Base-by-base conservation (phyloP, 2,113 vertebrate species). In the Chrysemys picta region DNA sequence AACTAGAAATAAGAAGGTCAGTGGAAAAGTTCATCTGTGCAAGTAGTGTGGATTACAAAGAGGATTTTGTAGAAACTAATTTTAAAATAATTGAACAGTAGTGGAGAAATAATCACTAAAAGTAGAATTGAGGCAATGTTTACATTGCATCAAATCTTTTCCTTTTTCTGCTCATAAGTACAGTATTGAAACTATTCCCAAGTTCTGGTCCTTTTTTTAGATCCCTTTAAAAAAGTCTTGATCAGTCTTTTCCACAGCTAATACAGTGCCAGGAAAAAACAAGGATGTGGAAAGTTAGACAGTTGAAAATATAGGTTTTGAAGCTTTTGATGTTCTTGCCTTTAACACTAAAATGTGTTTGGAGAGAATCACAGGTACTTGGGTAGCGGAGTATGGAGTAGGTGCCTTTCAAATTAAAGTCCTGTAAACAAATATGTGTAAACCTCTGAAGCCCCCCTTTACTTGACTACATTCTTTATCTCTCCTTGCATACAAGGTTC, bases 201-300 rank as follows among this genome's bases (percentile, higher is more conserved):
- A 82, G 75, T 87, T 94, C 85, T 85, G 2, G 14, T 89, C 87
- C 57, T 89, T 56, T 96, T 96, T 96, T 94, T 95, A 96, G 92
- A 96, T 89, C 93, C 94, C 75, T 97, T 88, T 91, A 90, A 89
- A 94, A 72, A 89, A 62, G 90, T 82, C 45, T 81, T 52, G 16
- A 1, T 14, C 8, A 85, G 84, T 62, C 92, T 93, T 96, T 97
- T 96, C 95, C 91, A 22, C 22, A 76, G 81, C 90, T 90, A 84
- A 24, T 56, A 12, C 35, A 81, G 82, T 91, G 97, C 96, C 96
- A 97, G 97, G 94, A 95, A 97, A 54, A 97, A 97, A 96, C 87
- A 96, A 94, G 96, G 62, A 78, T 80, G 90, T 95, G 95, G 96
- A 93, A 91, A 89, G 79, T 89, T 6, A 87, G 72, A 56, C 86